Conservation (phyloP, 2,888 invertebrate species). For the Imbricaverruca yamaguchii region DNA sequence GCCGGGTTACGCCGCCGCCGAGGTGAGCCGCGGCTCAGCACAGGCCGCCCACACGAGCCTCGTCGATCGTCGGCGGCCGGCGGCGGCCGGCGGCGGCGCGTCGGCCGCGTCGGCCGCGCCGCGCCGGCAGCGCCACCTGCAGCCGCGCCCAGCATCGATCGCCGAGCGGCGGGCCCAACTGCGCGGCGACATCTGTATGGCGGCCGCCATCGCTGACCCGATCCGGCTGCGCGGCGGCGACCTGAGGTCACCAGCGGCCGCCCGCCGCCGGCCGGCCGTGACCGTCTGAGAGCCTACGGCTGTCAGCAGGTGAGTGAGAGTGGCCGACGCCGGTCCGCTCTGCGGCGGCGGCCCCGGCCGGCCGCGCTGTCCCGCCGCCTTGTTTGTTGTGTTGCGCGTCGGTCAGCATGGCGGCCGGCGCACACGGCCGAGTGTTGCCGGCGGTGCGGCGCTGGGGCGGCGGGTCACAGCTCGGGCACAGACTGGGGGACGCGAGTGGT, state of each 20-base stretch:
- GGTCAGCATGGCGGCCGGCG: too few species aligned
- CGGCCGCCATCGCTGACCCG: slow-evolving; percentile 4
- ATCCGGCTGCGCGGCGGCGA: background rate
- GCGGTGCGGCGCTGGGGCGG: too few species aligned
- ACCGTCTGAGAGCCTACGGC: background rate
- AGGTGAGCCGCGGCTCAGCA: background rate
- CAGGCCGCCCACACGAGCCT: background rate
- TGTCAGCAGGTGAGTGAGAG: background rate
- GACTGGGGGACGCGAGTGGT: too few species aligned
- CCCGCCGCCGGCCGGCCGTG: background rate
- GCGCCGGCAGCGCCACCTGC: background rate
- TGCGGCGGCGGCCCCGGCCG: background rate
- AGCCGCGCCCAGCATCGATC: background rate
- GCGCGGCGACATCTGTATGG: background rate
- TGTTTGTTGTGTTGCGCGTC: too few species aligned
- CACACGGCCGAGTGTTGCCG: too few species aligned
- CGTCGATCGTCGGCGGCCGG: background rate
- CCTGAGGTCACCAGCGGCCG: background rate
- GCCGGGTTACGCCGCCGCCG: background rate
- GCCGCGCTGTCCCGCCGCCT: background rate
- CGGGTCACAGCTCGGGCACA: too few species aligned
- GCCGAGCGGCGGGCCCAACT: background rate
- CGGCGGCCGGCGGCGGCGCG: background rate
- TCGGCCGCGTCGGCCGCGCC: background rate
- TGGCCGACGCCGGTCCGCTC: background rate